Conservation (phyloP, 2,113 vertebrate species). For the Jacana jacana region DNA sequence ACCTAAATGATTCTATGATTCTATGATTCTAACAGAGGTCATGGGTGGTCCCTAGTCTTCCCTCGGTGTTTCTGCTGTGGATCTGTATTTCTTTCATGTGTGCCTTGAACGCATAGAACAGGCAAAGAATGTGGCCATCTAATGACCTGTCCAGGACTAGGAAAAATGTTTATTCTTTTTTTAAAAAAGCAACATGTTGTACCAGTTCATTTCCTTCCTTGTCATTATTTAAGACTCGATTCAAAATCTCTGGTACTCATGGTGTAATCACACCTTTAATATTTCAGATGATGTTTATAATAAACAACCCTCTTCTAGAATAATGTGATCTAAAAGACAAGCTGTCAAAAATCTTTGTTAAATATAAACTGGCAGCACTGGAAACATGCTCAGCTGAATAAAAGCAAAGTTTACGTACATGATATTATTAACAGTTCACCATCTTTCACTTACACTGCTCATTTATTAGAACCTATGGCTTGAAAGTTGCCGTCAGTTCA, state of each 20-base stretch:
- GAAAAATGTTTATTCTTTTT: neutral
- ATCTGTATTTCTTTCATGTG: neutral
- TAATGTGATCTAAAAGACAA: slow-evolving; percentile 12
- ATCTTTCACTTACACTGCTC: neutral
- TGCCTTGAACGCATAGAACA: neutral
- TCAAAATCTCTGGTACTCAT: neutral
- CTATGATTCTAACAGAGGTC: no score
- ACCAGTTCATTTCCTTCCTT: neutral
- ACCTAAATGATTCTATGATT: no score
- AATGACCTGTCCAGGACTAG: neutral
- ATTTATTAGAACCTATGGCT: slow-evolving; percentile 20
- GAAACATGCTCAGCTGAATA: slow-evolving; percentile 30
- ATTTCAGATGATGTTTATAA: slow-evolving; percentile 9
- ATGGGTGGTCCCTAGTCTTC: neutral
- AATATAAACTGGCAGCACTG: slow-evolving; percentile 21
- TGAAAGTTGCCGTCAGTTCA: neutral
- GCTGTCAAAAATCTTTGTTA: slow-evolving; percentile 43
- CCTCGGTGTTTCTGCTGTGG: neutral
- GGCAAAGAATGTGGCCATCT: neutral
- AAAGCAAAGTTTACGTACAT: neutral
- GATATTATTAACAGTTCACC: slow-evolving; percentile 12
- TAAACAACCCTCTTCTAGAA: slow-evolving; percentile 9
- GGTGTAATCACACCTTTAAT: neutral
- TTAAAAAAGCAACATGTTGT: neutral
- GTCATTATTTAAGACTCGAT: neutral